Conservation (phyloP, 2,888 invertebrate species). For the Urechis unicinctus region DNA sequence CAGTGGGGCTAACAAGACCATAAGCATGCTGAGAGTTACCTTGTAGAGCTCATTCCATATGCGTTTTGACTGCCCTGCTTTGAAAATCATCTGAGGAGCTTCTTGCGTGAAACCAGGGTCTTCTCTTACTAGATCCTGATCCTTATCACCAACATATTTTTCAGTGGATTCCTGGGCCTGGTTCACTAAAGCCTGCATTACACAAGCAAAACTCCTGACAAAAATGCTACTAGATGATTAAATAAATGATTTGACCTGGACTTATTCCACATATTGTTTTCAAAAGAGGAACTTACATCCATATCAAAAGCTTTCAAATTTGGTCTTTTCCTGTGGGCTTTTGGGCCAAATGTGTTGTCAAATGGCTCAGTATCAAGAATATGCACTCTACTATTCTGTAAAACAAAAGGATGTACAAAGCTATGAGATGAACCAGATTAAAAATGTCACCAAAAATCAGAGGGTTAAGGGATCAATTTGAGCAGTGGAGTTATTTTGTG, state of each 20-base stretch:
- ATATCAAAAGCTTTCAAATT: conserved; percentile 66
- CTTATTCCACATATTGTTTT: no score
- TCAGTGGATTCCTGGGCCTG: conserved; percentile 59
- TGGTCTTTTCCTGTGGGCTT: conserved; percentile 84
- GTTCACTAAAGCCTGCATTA: conserved; percentile 5
- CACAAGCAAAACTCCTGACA: no score
- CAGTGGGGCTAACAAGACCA: no score
- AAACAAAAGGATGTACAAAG: conserved; percentile 7
- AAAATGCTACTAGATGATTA: no score
- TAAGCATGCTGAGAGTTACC: no score
- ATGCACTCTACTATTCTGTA: conserved; percentile 80
- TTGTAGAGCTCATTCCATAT: conserved; percentile 99
- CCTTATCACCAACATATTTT: conserved; percentile 73
- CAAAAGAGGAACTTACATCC: conserved; percentile 56
- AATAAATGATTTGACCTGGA: no score
- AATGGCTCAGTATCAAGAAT: conserved; percentile 92
- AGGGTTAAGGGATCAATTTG: not conserved
- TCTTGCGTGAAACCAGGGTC: conserved; percentile 69
- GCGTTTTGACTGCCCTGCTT: conserved; percentile 77
- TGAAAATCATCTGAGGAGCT: conserved; percentile 75
- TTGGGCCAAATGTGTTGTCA: conserved; percentile 89
- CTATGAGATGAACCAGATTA: not conserved
- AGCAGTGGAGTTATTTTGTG: no score
- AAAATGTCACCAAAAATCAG: not conserved
- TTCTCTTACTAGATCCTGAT: conserved; percentile 74